Conservation (phyloP, 2,113 vertebrate genomes). For the Pao palembangensis region DNA sequence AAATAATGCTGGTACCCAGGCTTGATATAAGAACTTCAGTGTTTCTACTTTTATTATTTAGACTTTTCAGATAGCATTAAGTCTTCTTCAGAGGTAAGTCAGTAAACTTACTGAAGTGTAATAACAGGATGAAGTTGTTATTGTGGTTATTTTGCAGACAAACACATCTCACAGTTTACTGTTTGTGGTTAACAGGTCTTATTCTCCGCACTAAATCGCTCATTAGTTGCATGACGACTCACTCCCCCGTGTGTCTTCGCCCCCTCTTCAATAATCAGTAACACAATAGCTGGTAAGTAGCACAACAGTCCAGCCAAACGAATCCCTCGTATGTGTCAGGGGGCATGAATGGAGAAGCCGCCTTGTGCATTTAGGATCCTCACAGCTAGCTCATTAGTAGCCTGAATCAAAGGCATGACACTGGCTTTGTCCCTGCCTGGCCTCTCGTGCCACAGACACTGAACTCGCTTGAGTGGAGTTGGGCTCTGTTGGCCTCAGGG, state of each 20-base stretch:
- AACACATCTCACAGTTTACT: no score
- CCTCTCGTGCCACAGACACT: constrained; percentile 61
- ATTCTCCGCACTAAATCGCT: constrained; percentile 29
- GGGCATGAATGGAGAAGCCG: constrained; percentile 49
- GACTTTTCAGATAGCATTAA: no score
- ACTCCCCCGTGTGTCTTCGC: constrained; percentile 39
- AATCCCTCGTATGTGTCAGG: constrained; percentile 62
- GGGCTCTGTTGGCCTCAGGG: constrained; percentile 29
- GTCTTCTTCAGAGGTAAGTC: no score
- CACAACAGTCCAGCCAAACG: constrained; percentile 52
- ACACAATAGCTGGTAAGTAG: constrained; percentile 57
- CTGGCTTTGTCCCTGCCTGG: constrained; percentile 60
- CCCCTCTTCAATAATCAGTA: constrained; percentile 35
- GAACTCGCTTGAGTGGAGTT: constrained; percentile 61
- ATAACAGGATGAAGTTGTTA: no score
- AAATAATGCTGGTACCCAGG: no score
- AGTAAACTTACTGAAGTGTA: no score
- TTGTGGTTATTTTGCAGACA: no score
- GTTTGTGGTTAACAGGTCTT: not conserved
- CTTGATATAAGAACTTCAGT: no score
- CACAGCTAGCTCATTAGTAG: constrained; percentile 62
- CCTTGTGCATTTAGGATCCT: constrained; percentile 54
- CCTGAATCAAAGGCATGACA: constrained; percentile 61
- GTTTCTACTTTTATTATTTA: no score
- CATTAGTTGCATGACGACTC: constrained; percentile 46